These are phyloP conservation scores for Plagodis pulveraria DNA, from an alignment of 2,888 invertebrate species.

Conservation along the genomic window DNA sequence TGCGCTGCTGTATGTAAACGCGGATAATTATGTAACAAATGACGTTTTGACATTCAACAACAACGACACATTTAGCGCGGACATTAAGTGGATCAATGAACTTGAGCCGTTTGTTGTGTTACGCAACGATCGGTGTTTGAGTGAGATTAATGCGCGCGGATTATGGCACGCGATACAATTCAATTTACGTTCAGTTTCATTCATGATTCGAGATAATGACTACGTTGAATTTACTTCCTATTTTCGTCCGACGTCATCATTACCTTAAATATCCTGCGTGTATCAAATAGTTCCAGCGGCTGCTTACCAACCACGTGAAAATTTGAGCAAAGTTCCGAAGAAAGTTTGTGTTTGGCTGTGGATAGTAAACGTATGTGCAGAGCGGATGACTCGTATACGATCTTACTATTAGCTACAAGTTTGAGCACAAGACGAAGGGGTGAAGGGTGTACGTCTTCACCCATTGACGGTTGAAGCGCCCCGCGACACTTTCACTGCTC, in stretches of 20 bases:
- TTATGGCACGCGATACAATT: conserved; percentile 84
- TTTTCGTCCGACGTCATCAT: conserved; percentile 41
- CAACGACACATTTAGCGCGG: conserved; percentile 81
- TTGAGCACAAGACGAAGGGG: conserved; percentile 79
- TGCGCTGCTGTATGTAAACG: conserved; percentile 66
- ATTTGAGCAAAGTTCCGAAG: conserved; percentile 19
- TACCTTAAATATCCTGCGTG: conserved; percentile 41
- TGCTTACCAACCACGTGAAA: too few relatives aligned
- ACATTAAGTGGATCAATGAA: conserved; percentile 84
- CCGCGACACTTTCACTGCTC: conserved; percentile 85
- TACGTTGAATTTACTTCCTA: conserved; percentile 41
- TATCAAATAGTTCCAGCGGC: conserved; percentile 28
- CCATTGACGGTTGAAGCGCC: conserved; percentile 84
- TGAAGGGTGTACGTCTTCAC: conserved; percentile 81
- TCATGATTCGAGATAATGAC: conserved; percentile 81
- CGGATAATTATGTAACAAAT: conserved; percentile 75
- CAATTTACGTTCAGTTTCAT: conserved; percentile 84
- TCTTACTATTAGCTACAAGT: conserved; percentile 77
- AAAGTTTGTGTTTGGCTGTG: conserved; percentile 31
- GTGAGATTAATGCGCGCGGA: conserved; percentile 83
- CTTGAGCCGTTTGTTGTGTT: conserved; percentile 81
- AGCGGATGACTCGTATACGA: conserved; percentile 53
- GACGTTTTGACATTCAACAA: conserved; percentile 80
- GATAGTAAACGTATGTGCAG: conserved; percentile 43
- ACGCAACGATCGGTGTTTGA: conserved; percentile 82